Evolutionary conservation across 2,113 vertebrate species (phyloP).

Genomic region (Acrocephalus kingi): DNA sequence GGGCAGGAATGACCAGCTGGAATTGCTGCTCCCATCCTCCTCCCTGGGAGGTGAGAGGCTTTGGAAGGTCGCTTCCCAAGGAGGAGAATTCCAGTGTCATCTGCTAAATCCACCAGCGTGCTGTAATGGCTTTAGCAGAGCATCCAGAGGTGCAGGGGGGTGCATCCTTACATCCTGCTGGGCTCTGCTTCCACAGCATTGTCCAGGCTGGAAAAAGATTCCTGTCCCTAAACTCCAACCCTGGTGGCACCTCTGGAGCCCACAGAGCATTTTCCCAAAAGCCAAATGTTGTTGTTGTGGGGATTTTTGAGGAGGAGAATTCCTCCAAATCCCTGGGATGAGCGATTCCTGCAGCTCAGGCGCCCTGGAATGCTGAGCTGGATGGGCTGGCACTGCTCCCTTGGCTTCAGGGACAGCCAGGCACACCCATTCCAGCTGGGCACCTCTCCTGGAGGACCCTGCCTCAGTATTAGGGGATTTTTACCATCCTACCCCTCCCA

Average conservation of each 20-base stretch:
- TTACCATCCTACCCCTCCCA: background rate
- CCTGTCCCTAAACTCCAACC: background rate
- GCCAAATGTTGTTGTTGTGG: background rate
- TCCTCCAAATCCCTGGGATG: background rate
- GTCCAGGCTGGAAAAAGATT: background rate
- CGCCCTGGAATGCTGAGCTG: background rate
- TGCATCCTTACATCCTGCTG: background rate
- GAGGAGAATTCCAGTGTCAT: background rate
- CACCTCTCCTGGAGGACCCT: background rate
- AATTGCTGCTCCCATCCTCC: background rate
- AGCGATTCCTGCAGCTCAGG: background rate
- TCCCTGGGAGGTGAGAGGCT: background rate
- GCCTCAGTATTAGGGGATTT: background rate
- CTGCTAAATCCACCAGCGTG: background rate
- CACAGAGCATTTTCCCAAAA: background rate
- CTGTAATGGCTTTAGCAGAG: background rate
- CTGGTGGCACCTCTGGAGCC: background rate
- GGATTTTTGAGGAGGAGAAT: background rate
- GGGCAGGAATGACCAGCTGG: background rate
- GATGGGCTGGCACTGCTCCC: background rate
- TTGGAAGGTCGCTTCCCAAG: background rate
- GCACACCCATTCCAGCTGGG: background rate
- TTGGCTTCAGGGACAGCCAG: background rate
- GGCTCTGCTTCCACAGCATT: fast-evolving
- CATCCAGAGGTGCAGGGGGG: background rate